Base-by-base conservation (phyloP, 2,888 invertebrate genomes). In the Rhabditoides inermis region DNA sequence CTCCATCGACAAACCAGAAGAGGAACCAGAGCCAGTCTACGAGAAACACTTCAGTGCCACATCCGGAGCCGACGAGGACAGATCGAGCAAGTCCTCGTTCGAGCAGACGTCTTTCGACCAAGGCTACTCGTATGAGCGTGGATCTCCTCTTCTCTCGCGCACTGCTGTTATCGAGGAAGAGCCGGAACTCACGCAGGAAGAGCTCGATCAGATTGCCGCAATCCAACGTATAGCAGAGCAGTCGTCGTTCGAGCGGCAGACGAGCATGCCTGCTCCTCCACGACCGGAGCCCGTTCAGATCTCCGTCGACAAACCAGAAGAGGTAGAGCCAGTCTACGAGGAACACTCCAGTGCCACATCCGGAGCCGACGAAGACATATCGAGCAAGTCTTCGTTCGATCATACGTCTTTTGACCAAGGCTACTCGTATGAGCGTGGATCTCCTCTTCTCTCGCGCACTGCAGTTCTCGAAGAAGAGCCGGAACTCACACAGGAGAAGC, bases 111-210 rank as follows among this genome's bases (percentile, higher is more conserved):
- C 50, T 23, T 45, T 15, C 7, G 32, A n/a, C 18, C 10, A 20
- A 20, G 7, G 40, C n/a, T 7, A 18, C 22, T 39, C 18, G 40
- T 39, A 18, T 18, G 40, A 39, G 22, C 10, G 40, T n/a, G 1
- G n/a, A 1, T 39, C 40, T 1, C 40, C 40, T 10, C 40, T 20
- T 1, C 40, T 39, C 2, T 12, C 10, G 2, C n/a, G n/a, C 10
- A 46, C 48, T 3, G 37, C 18, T 10, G 27, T 20, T 40, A 3
- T 6, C 1, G 2, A 15, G 35, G 3, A 37, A 15, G 22, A 46
- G 12, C 46, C n/a, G n/a, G n/a, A 52, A n/a, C 36, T 64, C n/a
- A 63, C 63, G 20, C 54, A 60, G 52, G 59, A 63, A 49, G 63
- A 63, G 41, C 40, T 55, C 7, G 54, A 57, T 18, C 60, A 62